Evolutionary conservation across 1,140 invertebrate species (phyloP).

Genomic region (Agraylea sexmaculata): DNA sequence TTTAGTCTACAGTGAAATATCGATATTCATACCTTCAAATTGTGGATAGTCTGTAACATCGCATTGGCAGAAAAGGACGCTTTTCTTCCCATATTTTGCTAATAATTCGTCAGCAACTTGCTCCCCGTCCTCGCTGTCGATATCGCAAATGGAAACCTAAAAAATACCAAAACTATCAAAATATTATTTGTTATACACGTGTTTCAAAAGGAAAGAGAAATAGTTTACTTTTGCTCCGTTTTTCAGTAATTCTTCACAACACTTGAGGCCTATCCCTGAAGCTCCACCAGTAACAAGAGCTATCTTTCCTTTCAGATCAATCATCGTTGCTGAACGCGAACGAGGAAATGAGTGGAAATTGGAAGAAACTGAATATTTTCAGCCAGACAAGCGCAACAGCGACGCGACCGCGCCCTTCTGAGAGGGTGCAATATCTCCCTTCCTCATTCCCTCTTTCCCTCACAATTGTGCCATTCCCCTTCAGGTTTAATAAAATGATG

Average conservation of each 20-base stretch:
- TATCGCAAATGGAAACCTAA: conserved; percentile 61
- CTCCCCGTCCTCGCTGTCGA: conserved; percentile 54
- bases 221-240: conserved; percentile 54
- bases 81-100: conserved; percentile 49
- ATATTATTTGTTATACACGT: background rate
- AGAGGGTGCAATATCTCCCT: too few relatives aligned
- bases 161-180: conserved; percentile 9
- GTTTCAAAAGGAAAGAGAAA: too few relatives aligned
- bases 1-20: background rate
- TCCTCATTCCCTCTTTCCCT: too few relatives aligned
- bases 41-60: conserved; percentile 65
- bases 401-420: too few relatives aligned
- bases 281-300: conserved; percentile 63
- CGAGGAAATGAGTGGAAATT: background rate
- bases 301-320: conserved; percentile 57
- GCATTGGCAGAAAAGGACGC: conserved; percentile 54
- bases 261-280: conserved; percentile 57
- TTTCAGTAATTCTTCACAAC: conserved; percentile 53
- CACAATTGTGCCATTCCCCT: too few relatives aligned
- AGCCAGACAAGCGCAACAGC: background rate
- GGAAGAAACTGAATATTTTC: background rate
- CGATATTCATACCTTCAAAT: conserved; percentile 47
- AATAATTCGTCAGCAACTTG: conserved; percentile 49
- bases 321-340: conserved; percentile 21
- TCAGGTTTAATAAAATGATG: too few relatives aligned